Base-by-base conservation (phyloP, 2,113 vertebrate genomes). In the Ceuthmochares aereus region DNA sequence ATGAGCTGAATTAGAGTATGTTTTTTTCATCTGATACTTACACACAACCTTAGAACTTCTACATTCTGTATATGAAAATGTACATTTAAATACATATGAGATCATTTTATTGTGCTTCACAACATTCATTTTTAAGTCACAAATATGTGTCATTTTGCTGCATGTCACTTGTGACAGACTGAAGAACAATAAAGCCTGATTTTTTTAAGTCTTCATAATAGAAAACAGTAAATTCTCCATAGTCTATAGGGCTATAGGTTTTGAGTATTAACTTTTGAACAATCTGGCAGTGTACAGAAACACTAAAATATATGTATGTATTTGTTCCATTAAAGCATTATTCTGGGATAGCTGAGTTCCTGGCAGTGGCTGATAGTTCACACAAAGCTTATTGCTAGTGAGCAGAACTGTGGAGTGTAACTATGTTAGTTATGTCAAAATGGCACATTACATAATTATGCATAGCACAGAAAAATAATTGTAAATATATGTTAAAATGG, bases 271-370 rank as follows among this genome's bases (percentile, higher is more conserved):
- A 59, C 22, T 40, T 34, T 42, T 87, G 29, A 6, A 15, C 17
- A 37, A 1, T 52, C 68, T 2, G 9, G 34, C 11, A 45, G 16
- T 43, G 22, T 3, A 74, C 34, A 30, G n/a, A 52, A 43, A 0
- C 10, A 45, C 21, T 13, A 26, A 42, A 37, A 2, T 45, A 23
- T 32, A 1, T 49, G 17, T 54, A 0, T 3, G 1, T 10, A 2
- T 25, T 36, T 52, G 26, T 74, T 82, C 10, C 17, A 9, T 60
- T 27, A 56, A 52, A 22, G 30, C 7, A 0, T 19, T 43, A 22
- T 23, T 47, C 18, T 58, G n/a, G 36, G 12, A 4, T 4, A 40
- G 27, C 8, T 29, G 12, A 29, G 23, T 32, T 43, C n/a, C 56
- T 82, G 56, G 22, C 12, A 27, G 18, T 23, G 62, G 14, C 34